Evolutionary conservation across 2,113 vertebrate genomes (phyloP).

Genomic region (Ammospiza nelsoni): DNA sequence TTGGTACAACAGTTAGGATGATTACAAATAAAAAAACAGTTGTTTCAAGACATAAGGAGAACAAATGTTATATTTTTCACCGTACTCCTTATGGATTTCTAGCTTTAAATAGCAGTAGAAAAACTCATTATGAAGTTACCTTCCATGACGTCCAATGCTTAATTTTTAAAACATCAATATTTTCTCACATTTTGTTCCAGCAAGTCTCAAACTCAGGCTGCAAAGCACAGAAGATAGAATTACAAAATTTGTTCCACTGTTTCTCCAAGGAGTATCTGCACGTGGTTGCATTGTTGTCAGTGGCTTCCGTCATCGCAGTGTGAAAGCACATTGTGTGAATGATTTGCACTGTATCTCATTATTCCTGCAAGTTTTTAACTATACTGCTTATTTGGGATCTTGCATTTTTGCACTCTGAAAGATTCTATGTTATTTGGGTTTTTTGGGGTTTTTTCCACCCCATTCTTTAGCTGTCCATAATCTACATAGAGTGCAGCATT

Average conservation of each 20-base stretch:
- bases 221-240: constrained; percentile 24
- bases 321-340: constrained; percentile 56
- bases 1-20: constrained; percentile 51
- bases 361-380: constrained; percentile 64
- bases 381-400: neutral
- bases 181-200: neutral
- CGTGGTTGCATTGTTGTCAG: constrained; percentile 52
- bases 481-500: neutral
- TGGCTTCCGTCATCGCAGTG: constrained; percentile 43
- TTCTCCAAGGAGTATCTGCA: constrained; percentile 51
- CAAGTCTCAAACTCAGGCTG: constrained; percentile 35
- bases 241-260: constrained; percentile 8
- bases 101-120: constrained; percentile 58
- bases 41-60: constrained; percentile 46
- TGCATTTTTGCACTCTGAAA: constrained; percentile 24
- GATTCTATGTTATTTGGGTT: neutral
- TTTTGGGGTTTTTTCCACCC: neutral
- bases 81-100: constrained; percentile 57
- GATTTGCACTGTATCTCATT: constrained; percentile 62
- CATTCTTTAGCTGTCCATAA: neutral
- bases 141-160: constrained; percentile 24
- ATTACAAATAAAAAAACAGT: constrained; percentile 46
- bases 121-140: constrained; percentile 40
- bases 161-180: constrained; percentile 53
- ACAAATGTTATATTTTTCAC: constrained; percentile 40